Conservation (phyloP, 2,797 vertebrate species). For the Pipistrellus pipistrellus region DNA sequence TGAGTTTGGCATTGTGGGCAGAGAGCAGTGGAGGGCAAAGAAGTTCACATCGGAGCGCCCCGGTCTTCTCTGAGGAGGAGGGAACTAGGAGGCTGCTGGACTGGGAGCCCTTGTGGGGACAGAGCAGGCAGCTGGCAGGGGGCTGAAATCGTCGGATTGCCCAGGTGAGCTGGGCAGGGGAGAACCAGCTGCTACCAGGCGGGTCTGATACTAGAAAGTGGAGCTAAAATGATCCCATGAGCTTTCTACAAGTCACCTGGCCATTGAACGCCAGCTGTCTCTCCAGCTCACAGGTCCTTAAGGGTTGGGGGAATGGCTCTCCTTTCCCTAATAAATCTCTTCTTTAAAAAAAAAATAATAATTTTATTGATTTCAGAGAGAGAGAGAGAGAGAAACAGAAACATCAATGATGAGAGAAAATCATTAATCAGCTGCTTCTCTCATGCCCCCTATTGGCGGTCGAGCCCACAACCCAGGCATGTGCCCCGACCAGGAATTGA, state of each 20-base stretch:
- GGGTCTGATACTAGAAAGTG: background rate
- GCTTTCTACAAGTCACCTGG: background rate
- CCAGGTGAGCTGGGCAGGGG: background rate
- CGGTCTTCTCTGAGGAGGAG: background rate
- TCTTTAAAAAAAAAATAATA: too few species aligned
- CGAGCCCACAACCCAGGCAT: too few species aligned
- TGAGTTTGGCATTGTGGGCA: background rate
- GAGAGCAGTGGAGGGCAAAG: background rate
- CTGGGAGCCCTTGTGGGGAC: background rate
- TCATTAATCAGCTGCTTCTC: too few species aligned
- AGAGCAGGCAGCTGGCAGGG: background rate
- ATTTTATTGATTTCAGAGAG: too few species aligned
- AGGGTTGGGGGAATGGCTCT: background rate
- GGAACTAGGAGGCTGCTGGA: background rate
- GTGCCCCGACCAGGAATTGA: too few species aligned
- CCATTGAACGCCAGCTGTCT: too few species aligned
- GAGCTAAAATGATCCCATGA: fast-evolving
- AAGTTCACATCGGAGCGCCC: background rate
- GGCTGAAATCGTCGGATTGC: background rate
- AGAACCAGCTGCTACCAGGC: fast-evolving
- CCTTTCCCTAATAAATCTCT: too few species aligned
- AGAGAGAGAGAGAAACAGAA: too few species aligned
- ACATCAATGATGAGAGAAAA: too few species aligned
- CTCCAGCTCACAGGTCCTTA: background rate
- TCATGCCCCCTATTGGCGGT: too few species aligned